Percentiles rank a stretch among this genome's conserved stretches.
phyloP scores from a whole-genome alignment of 2,797 vertebrate species.

The Chelmon rostratus region DNA sequence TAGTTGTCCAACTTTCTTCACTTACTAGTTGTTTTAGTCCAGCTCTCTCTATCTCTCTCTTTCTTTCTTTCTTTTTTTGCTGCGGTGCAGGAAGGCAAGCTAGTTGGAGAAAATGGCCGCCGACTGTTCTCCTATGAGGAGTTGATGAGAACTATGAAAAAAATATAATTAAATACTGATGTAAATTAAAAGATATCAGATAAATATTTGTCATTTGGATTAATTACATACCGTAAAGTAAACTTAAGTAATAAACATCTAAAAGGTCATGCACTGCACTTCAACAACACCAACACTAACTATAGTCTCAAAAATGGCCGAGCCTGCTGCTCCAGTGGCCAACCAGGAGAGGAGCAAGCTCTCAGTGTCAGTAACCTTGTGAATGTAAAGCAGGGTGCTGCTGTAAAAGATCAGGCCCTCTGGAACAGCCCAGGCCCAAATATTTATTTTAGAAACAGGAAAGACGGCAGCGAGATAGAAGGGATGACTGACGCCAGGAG shows the following conservation, averaged over 20 bases:
- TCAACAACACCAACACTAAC: background rate
- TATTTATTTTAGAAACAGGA: conserved; percentile 65
- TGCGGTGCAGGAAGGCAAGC: accelerated
- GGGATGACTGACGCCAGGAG: conserved; percentile 30
- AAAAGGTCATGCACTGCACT: background rate
- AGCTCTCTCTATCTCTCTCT: background rate
- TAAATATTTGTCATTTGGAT: background rate
- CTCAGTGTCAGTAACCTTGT: conserved; percentile 57
- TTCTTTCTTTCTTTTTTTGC: background rate
- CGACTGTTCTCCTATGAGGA: background rate
- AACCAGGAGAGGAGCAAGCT: conserved; percentile 12
- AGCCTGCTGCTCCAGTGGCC: conserved; percentile 8
- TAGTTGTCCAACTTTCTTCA: background rate
- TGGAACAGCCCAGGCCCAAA: conserved; percentile 43
- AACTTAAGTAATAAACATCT: background rate
- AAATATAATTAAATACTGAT: background rate
- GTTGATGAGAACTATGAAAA: background rate
- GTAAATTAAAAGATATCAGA: background rate
- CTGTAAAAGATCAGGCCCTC: conserved; percentile 18
- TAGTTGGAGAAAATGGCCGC: background rate
- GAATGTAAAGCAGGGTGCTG: conserved; percentile 26
- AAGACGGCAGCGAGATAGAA: conserved; percentile 19
- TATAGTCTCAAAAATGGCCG: background rate
- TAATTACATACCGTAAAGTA: background rate
- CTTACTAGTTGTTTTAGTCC: background rate